Conservation (phyloP, 2,888 invertebrate genomes). For the Cosmorhoe ocellata region DNA sequence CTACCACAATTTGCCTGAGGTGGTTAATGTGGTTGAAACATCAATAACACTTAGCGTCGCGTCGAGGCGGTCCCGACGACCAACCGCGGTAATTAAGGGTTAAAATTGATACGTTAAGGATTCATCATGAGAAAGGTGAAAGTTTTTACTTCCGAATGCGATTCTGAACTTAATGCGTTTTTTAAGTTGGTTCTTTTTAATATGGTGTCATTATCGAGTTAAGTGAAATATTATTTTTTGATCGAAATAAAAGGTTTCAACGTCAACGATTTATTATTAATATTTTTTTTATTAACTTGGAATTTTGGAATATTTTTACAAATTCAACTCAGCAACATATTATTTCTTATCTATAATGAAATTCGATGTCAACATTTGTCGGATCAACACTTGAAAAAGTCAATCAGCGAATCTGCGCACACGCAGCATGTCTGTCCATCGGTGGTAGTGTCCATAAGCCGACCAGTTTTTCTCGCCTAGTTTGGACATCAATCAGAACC, state of each 20-base stretch:
- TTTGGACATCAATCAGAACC: constrained; percentile 26
- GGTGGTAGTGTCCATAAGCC: constrained; percentile 17
- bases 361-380: constrained; percentile 27
- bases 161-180: constrained; percentile 29
- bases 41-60: constrained; percentile 66
- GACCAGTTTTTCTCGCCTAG: constrained; percentile 14
- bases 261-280: too few relatives aligned
- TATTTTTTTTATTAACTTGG: too few relatives aligned
- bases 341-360: constrained; percentile 15
- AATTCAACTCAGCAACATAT: too few relatives aligned
- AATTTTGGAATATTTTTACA: too few relatives aligned
- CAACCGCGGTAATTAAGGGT: constrained; percentile 59
- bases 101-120: constrained; percentile 71
- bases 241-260: neutral
- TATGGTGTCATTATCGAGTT: constrained; percentile 27
- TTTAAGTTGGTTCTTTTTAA: constrained; percentile 24
- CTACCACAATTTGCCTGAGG: constrained; percentile 66
- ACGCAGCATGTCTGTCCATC: constrained; percentile 13
- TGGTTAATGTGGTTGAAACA: constrained; percentile 61
- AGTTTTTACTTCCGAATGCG: constrained; percentile 34
- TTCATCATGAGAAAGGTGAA: constrained; percentile 41
- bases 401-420: constrained; percentile 22
- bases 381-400: constrained; percentile 21
- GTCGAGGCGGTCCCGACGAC: constrained; percentile 51
- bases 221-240: constrained; percentile 9